Percentiles rank a stretch among this genome's conserved stretches.
These are phyloP conservation scores for Bombyx mori DNA, from an alignment of 1,140 invertebrate species.

Conservation along the genomic window DNA sequence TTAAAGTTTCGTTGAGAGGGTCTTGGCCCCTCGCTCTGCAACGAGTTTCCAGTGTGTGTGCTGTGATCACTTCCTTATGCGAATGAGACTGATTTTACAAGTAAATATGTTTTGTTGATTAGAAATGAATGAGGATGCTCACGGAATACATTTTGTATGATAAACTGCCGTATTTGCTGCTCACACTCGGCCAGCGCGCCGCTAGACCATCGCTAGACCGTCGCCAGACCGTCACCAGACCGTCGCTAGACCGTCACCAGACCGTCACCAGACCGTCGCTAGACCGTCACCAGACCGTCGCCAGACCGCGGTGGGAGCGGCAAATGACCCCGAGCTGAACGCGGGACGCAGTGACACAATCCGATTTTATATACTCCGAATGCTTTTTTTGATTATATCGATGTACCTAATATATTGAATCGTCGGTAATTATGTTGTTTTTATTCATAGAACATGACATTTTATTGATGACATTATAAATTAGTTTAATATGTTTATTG, in stretches of 20 bases:
- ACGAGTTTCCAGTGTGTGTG: conserved; percentile 69
- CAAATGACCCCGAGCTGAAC: neutral
- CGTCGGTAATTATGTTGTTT: conserved; percentile 39
- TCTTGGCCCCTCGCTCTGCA: conserved; percentile 59
- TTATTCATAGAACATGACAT: conserved; percentile 54
- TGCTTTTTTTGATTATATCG: conserved; percentile 33
- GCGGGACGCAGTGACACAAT: conserved; percentile 13
- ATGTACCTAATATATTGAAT: conserved; percentile 41
- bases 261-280: neutral
- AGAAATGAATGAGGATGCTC: conserved; percentile 47
- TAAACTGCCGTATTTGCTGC: neutral
- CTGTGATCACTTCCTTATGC: conserved; percentile 71
- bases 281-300: no score
- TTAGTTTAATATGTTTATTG: conserved; percentile 62
- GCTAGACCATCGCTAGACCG: no score
- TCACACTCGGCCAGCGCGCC: neutral
- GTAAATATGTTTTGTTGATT: conserved; percentile 52
- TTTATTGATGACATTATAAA: conserved; percentile 63
- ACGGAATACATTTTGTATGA: conserved; percentile 4
- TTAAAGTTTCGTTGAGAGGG: conserved; percentile 58
- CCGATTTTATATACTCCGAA: conserved; percentile 34
- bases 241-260: neutral
- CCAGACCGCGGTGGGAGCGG: neutral
- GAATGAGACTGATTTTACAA: conserved; percentile 71
- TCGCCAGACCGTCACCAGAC: neutral